These are phyloP conservation scores for Labroides dimidiatus DNA, from an alignment of 2,797 vertebrate genomes.

Conservation along the genomic window DNA sequence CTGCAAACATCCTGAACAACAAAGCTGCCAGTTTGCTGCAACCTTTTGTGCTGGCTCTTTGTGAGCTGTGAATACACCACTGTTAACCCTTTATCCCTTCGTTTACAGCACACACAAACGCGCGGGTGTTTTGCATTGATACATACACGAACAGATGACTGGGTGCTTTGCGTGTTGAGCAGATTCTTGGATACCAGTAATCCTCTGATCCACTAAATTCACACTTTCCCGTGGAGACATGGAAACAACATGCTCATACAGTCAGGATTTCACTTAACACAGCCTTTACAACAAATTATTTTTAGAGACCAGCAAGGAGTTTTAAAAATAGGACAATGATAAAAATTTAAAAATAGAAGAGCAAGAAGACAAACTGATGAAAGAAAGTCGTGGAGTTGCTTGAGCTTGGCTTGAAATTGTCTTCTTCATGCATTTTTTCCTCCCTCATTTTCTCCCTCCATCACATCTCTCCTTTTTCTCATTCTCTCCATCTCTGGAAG, in stretches of 20 bases:
- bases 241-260: constrained; percentile 1
- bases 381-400: constrained; percentile 9
- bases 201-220: constrained; percentile 49
- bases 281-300: constrained; percentile 33
- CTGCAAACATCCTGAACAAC: constrained; percentile 18
- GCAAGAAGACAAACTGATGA: not conserved
- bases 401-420: not conserved
- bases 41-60: constrained; percentile 15
- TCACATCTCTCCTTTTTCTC: not conserved
- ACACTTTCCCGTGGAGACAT: constrained; percentile 10
- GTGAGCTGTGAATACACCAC: constrained; percentile 19
- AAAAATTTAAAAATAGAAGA: constrained; percentile 1
- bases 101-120: not conserved
- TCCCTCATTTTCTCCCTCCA: not conserved
- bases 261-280: constrained; percentile 9
- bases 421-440: not conserved
- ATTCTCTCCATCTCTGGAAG: constrained; percentile 29
- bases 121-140: constrained; percentile 4
- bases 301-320: constrained; percentile 29
- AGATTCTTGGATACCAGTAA: constrained; percentile 59
- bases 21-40: constrained; percentile 29
- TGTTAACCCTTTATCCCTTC: constrained; percentile 31
- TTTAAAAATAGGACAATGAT: not conserved
- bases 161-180: constrained; percentile 39
- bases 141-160: constrained; percentile 28